These are phyloP conservation scores for Gallinago undulata DNA, from an alignment of 2,113 vertebrate species.

Conservation along the genomic window DNA sequence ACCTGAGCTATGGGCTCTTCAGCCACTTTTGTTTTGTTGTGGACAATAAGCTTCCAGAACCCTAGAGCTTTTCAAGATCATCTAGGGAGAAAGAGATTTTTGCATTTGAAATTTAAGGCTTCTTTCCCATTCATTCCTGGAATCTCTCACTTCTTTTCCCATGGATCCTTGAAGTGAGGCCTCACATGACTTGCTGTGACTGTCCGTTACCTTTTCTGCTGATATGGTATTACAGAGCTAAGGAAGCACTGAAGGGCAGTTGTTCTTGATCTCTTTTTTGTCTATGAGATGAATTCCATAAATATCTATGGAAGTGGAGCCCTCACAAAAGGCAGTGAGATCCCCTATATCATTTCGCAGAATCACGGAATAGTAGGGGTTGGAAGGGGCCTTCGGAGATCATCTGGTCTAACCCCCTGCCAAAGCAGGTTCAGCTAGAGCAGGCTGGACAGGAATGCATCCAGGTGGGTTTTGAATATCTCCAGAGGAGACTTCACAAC, in stretches of 20 bases:
- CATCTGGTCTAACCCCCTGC: too few species aligned
- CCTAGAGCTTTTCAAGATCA: not conserved
- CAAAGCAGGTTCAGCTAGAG: too few species aligned
- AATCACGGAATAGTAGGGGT: too few species aligned
- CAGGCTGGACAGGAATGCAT: too few species aligned
- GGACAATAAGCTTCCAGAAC: not conserved
- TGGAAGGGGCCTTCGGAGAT: not conserved
- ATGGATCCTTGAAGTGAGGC: not conserved
- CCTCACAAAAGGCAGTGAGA: not conserved
- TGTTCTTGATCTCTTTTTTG: not conserved
- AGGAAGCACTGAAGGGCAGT: not conserved
- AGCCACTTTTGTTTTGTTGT: not conserved
- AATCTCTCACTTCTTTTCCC: not conserved
- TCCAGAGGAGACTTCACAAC: too few species aligned
- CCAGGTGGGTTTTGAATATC: too few species aligned
- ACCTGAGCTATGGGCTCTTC: not conserved
- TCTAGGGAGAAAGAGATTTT: not conserved
- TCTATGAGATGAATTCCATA: not conserved
- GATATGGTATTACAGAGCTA: not conserved
- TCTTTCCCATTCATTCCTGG: not conserved
- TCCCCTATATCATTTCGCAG: not conserved
- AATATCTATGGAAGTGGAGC: not conserved
- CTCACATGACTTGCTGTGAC: not conserved
- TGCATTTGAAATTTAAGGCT: not conserved
- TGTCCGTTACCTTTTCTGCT: not conserved